A percentile compares a stretch with the other conserved stretches of the same genome.
Evolutionary conservation across 2,797 vertebrate genomes (phyloP).

Genomic region (Ciconia nigra): DNA sequence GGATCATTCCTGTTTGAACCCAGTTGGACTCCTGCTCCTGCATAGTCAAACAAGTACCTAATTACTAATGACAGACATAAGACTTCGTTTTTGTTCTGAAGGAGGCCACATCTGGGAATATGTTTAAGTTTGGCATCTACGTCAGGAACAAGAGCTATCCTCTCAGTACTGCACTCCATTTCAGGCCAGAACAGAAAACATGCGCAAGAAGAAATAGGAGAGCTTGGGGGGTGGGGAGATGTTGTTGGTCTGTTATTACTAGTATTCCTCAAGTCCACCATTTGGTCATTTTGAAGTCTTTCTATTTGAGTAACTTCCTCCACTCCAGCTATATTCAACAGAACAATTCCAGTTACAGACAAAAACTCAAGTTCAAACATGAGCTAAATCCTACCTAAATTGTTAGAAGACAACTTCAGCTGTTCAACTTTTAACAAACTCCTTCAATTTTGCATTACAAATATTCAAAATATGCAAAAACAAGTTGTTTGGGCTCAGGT

Average conservation of each 20-base stretch:
- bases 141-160: not conserved
- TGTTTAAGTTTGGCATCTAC: not conserved
- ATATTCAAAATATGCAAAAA: not conserved
- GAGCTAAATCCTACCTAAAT: not conserved
- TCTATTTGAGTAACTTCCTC: not conserved
- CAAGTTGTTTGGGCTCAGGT: not conserved
- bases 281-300: not conserved
- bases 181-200: not conserved
- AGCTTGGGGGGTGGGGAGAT: not conserved
- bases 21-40: not conserved
- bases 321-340: not conserved
- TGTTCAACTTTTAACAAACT: not conserved
- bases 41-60: not conserved
- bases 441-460: not conserved
- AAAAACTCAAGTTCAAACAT: not conserved
- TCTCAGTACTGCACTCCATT: not conserved
- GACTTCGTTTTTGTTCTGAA: not conserved
- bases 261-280: not conserved
- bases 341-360: not conserved
- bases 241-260: not conserved
- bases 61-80: not conserved
- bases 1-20: not conserved
- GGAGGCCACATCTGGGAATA: not conserved
- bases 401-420: not conserved
- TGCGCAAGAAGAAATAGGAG: not conserved